Base-by-base conservation (phyloP, 2,888 invertebrate genomes). In the Yponomeuta cagnagella region DNA sequence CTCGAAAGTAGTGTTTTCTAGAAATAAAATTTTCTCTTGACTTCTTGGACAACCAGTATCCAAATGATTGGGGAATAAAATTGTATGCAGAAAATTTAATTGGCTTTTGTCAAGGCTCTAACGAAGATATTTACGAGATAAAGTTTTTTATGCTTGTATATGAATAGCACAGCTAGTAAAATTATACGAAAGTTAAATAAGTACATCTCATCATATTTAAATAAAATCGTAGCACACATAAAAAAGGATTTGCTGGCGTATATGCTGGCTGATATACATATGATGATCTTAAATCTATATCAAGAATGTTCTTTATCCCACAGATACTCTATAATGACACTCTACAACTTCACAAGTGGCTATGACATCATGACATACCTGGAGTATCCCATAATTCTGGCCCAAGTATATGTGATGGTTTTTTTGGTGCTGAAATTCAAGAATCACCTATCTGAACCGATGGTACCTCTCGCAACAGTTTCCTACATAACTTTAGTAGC, bases 311-410 rank as follows among this genome's bases (percentile, higher is more conserved):
- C 70, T 64, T 63, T 77, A 77, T 9, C 12, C 93, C 95, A 77
- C 89, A 97, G 97, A 77, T 97, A 96, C 78, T 94, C 96, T 2
- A 94, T 96, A 74, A 96, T 95, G 93, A 94, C 96, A 71, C 94
- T 96, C 43, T 97, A 97, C 86, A 97, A 97, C 83, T 96, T 93
- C 76, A 93, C 94, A 48, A 96, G 95, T 81, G 93, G 93, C 12
- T 97, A 97, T 82, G 93, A 95, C 12, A 76, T 96, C 10, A 88
- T 96, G 75, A 96, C 96, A 0, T 97, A 97, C 78, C 85, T 97
- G 93, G 97, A 97, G 80, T 97, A 97, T 84, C 96, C 97, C 0
- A 94, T 97, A 67, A 94, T 97, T 75, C 84, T 97, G 72, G 70
- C 94, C 2, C 97, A 97, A 90, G 95, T 97, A 77, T 94, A 95